Conservation (phyloP, 2,113 vertebrate species). For the Gymnarchus niloticus region DNA sequence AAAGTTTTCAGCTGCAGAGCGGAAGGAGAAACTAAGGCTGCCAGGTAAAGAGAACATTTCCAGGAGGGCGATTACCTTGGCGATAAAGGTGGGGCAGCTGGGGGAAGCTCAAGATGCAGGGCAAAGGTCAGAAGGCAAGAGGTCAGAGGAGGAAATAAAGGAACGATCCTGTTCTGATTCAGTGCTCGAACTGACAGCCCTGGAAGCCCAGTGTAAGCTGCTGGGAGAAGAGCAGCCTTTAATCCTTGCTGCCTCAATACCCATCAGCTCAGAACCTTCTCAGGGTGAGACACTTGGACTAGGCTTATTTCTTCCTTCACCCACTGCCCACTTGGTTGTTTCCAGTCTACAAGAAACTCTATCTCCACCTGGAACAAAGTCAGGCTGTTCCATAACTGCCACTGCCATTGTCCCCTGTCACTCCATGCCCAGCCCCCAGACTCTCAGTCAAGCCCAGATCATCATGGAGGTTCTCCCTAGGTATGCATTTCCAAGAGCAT, state of each 20-base stretch:
- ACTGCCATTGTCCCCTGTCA: not conserved
- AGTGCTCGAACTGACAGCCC: conserved; percentile 30
- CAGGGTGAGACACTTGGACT: not conserved
- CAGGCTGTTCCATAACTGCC: not conserved
- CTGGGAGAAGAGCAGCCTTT: not conserved
- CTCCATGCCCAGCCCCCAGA: not conserved
- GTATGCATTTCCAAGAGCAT: conserved; percentile 37
- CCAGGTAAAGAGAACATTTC: conserved; percentile 35
- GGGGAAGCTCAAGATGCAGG: conserved; percentile 10
- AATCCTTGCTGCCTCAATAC: not conserved
- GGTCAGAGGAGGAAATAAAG: conserved; percentile 15
- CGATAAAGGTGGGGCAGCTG: not conserved
- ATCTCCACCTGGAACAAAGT: not conserved
- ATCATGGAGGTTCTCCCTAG: conserved; percentile 23
- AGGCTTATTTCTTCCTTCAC: not conserved
- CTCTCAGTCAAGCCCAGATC: not conserved
- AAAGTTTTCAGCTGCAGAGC: conserved; percentile 68
- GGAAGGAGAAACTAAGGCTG: conserved; percentile 51
- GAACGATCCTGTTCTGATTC: conserved; percentile 16
- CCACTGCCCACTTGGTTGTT: not conserved
- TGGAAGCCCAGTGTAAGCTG: conserved; percentile 25
- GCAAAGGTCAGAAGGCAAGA: not conserved
- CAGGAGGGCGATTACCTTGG: conserved; percentile 33
- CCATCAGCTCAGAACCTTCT: not conserved
- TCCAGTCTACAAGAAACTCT: not conserved